phyloP scores from a whole-genome alignment of 2,113 vertebrate genomes.

The Lepisosteus osseus region DNA sequence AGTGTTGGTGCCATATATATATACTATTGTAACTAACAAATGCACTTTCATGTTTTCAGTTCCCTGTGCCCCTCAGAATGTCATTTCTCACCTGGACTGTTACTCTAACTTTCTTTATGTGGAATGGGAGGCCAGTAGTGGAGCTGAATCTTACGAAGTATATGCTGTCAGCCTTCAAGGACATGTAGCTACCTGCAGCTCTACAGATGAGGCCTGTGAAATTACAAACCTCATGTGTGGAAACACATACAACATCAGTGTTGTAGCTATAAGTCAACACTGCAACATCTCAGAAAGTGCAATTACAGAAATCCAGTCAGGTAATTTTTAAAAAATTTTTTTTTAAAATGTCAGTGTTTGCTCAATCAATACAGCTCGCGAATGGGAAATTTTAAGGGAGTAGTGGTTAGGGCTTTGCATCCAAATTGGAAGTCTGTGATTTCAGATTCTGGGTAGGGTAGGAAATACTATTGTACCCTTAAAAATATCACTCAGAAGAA shows the following conservation, averaged over 20 bases:
- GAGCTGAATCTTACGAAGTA: constrained; percentile 54
- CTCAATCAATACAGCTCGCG: no score
- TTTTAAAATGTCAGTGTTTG: no score
- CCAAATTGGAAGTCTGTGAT: no score
- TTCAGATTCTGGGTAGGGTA: no score
- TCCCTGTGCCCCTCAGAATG: constrained; percentile 51
- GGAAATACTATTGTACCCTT: no score
- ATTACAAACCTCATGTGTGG: constrained; percentile 55
- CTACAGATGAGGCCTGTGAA: constrained; percentile 33
- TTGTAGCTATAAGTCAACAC: constrained; percentile 39
- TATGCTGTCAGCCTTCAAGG: constrained; percentile 44
- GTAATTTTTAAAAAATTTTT: constrained; percentile 39
- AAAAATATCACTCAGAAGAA: no score
- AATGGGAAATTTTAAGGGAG: no score
- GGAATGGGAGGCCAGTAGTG: constrained; percentile 42
- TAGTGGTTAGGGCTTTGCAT: no score
- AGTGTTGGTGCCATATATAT: no score
- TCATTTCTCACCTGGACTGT: constrained; percentile 44
- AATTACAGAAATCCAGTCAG: constrained; percentile 40
- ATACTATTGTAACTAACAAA: no score
- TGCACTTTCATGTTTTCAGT: constrained; percentile 35
- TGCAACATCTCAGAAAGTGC: constrained; percentile 52
- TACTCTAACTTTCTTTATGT: constrained; percentile 42
- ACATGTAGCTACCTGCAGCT: constrained; percentile 39
- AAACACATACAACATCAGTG: constrained; percentile 60